Evolutionary conservation across 2,888 invertebrate species (phyloP), one percentile per base, ranked within the genome.

Genomic region (Synergus umbraculus): DNA sequence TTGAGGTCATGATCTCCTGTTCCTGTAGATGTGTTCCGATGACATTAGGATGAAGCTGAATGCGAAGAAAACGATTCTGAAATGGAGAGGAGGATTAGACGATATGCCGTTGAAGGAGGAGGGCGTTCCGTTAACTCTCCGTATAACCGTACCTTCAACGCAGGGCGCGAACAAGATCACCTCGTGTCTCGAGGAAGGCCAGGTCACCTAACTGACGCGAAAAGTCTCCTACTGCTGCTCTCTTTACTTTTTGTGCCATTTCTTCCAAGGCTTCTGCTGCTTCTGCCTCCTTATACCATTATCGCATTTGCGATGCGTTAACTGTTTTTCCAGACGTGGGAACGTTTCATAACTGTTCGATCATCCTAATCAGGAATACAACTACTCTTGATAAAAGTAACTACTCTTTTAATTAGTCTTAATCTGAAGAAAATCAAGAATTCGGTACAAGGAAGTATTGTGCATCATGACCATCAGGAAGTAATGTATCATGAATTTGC

Each of bases 151-250:
- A 88, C 86, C 87, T 88, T 86, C 83, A 83, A 83, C 86, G 84
- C 87, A 89, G 90, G 90, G 90, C 88, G 89, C 89, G 89, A 89
- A 88, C 89, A 85, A 87, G 88, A 88, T 89, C 88, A 88, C 87
- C 88, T 89, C 88, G 85, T 86, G 85, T 87, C 85, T 86, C 85
- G 82, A 85, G 86, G 85, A 87, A 87, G 86, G 87, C 86, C 86
- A 85, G 87, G 89, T 89, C 90, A 87, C 85, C 89, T 89, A 84
- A 84, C 86, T 81, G 84, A 78, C 79, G 80, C 80, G 80, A 81
- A 82, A 82, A 81, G 83, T 81, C 83, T 84, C 81, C 83, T 85
- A 84, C 82, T 85, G 83, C 82, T 79, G 79, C 78, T 81, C 81
- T 77, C 64, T 78, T 83, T 78, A 80, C 77, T 76, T 78, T 81